A percentile compares a stretch with the other conserved stretches of the same genome.
Evolutionary conservation across 2,888 invertebrate genomes (phyloP).

Genomic region (Ceriagrion tenellum): DNA sequence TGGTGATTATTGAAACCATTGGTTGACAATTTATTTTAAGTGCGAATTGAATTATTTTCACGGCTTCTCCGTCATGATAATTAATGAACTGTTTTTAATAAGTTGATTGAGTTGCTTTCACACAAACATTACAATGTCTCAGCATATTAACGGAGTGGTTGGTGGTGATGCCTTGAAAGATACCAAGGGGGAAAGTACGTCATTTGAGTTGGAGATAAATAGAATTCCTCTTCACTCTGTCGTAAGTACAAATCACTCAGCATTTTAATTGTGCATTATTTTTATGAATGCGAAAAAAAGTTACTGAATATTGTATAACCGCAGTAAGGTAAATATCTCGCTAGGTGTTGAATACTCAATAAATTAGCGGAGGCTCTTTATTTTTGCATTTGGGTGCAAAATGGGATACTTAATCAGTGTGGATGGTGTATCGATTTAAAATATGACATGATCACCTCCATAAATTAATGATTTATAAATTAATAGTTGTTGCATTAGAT

Average conservation of each 20-base stretch:
- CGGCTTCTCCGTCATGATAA: not conserved
- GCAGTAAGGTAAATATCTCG: too few relatives aligned
- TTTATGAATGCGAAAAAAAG: too few relatives aligned
- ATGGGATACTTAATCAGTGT: too few relatives aligned
- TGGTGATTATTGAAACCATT: not conserved
- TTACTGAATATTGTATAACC: too few relatives aligned
- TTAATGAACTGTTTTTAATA: not conserved
- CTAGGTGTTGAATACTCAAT: too few relatives aligned
- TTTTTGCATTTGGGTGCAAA: too few relatives aligned
- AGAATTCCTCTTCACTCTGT: not conserved
- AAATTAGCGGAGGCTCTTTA: too few relatives aligned
- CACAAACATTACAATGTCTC: constrained; percentile 33
- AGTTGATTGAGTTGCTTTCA: not conserved
- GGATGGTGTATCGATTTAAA: too few relatives aligned
- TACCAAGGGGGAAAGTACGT: not conserved
- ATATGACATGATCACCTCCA: too few relatives aligned
- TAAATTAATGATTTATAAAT: too few relatives aligned
- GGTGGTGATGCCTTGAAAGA: constrained; percentile 38
- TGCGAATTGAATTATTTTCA: not conserved
- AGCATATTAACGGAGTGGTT: constrained; percentile 45
- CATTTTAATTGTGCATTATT: too few relatives aligned
- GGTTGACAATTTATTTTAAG: not conserved
- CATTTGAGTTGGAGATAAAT: constrained; percentile 3
- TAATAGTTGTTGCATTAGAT: too few relatives aligned
- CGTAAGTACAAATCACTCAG: not conserved